Evolutionary conservation across 2,797 vertebrate species (phyloP).

Genomic region (Protosalanx chinensis): DNA sequence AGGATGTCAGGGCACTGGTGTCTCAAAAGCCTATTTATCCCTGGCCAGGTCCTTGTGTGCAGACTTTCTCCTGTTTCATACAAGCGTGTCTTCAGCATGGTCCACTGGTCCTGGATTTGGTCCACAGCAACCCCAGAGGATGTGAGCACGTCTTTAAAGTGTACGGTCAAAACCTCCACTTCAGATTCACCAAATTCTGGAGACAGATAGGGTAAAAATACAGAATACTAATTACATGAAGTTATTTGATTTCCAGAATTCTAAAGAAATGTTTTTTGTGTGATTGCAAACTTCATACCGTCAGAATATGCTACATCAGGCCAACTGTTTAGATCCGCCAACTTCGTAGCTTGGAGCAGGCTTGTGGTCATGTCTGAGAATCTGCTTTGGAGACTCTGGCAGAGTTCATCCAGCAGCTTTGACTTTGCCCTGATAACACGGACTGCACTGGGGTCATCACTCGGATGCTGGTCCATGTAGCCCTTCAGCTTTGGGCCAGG

Average conservation of each 20-base stretch:
- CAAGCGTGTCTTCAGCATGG: constrained; percentile 15
- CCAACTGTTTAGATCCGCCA: background rate
- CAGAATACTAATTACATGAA: background rate
- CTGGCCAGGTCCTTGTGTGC: constrained; percentile 3
- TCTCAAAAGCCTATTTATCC: constrained; percentile 1
- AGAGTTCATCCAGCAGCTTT: constrained; percentile 3
- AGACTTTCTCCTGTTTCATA: background rate
- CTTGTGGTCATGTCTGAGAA: constrained; percentile 1
- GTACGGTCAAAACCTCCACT: background rate
- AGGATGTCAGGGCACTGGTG: constrained; percentile 64
- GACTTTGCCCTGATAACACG: background rate
- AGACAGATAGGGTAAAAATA: background rate
- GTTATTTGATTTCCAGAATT: background rate
- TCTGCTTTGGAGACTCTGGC: background rate
- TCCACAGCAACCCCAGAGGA: constrained; percentile 12
- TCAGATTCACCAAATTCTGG: constrained; percentile 28
- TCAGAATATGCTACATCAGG: constrained; percentile 13
- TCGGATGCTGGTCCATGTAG: too few relatives aligned
- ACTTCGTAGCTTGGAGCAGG: background rate
- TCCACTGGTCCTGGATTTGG: constrained; percentile 23
- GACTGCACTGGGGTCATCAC: background rate
- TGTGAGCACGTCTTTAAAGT: constrained; percentile 12
- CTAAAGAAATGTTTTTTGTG: background rate
- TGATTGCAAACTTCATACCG: background rate
- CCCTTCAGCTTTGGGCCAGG: too few relatives aligned